A percentile compares a stretch with the other conserved stretches of the same genome.
Conservation (phyloP, 2,113 vertebrate genomes). For the Taxidea taxus region DNA sequence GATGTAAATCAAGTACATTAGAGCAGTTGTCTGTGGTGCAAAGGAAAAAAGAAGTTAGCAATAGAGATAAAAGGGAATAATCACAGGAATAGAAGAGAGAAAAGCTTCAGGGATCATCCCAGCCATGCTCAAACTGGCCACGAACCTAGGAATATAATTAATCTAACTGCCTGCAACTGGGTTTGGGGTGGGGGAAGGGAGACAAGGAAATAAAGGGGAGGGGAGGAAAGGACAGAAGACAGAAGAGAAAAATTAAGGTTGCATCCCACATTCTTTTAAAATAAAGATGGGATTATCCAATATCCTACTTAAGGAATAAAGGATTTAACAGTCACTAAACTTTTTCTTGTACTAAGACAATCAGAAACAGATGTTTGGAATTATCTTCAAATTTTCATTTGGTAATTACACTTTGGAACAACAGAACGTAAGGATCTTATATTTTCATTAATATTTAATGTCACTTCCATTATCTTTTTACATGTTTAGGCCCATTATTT, state of each 20-base stretch:
- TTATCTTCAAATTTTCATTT: conserved; percentile 58
- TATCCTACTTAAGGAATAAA: conserved; percentile 30
- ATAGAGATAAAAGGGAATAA: neutral
- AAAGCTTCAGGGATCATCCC: neutral
- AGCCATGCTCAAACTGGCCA: neutral
- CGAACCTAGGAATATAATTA: neutral
- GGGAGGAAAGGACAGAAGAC: neutral
- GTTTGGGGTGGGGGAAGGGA: too few relatives aligned
- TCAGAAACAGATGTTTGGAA: conserved; percentile 44
- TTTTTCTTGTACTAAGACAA: conserved; percentile 18
- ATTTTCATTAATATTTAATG: conserved; percentile 51
- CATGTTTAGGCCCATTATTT: neutral
- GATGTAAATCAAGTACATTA: neutral
- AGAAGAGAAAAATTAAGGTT: neutral
- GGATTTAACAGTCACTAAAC: neutral
- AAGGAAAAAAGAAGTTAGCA: neutral
- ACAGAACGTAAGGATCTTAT: neutral
- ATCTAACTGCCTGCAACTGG: neutral
- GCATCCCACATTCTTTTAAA: neutral
- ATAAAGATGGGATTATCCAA: neutral
- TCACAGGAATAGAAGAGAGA: neutral
- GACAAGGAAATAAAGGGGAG: neutral
- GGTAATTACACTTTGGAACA: neutral
- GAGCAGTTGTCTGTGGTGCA: neutral
- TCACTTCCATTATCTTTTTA: neutral